phyloP scores from a whole-genome alignment of 2,797 vertebrate species.

The Helicolenus hilgendorfi region DNA sequence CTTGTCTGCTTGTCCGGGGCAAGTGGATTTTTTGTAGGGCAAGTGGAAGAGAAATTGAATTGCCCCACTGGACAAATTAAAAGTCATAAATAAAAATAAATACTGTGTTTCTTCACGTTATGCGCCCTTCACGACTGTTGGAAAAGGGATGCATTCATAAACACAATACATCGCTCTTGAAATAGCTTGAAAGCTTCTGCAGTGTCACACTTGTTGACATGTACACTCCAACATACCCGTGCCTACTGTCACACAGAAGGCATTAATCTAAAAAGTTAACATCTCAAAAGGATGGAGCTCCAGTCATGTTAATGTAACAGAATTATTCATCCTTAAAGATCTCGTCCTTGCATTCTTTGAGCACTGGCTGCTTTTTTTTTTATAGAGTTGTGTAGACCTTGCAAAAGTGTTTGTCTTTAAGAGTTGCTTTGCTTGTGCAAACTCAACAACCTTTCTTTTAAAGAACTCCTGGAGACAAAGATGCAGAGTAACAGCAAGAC shows the following conservation, averaged over 20 bases:
- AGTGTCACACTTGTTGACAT: neutral
- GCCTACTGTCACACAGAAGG: neutral
- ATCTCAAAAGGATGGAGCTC: neutral
- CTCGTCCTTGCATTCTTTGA: neutral
- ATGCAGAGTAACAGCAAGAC: neutral
- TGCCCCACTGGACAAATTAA: neutral
- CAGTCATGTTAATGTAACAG: neutral
- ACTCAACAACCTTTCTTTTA: neutral
- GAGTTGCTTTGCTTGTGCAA: neutral
- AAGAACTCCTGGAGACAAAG: neutral
- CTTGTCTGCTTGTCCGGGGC: neutral
- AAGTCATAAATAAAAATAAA: neutral
- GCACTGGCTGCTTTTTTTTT: neutral
- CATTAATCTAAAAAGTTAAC: neutral
- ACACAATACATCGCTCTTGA: neutral
- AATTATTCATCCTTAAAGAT: neutral
- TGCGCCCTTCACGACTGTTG: neutral
- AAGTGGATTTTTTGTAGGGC: neutral
- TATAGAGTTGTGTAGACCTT: neutral
- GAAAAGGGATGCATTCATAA: neutral
- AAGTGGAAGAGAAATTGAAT: neutral
- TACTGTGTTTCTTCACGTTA: neutral
- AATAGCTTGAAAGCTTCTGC: neutral
- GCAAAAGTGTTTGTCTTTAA: neutral
- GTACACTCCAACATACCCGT: neutral